phyloP scores from a whole-genome alignment of 1,140 invertebrate genomes.

The Batillaria attramentaria region DNA sequence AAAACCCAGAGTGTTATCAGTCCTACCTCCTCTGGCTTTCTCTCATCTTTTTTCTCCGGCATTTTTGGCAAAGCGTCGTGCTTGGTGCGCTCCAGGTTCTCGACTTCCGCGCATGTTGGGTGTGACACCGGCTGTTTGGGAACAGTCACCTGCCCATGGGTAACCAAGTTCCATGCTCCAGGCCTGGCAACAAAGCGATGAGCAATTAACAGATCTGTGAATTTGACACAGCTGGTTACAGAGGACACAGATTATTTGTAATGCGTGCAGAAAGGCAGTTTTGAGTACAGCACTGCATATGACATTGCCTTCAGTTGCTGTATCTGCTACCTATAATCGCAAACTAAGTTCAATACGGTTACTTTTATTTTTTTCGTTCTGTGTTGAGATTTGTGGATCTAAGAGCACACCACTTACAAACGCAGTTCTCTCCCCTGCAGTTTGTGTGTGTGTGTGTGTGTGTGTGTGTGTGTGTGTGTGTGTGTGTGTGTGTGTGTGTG shows the following conservation, averaged over 20 bases:
- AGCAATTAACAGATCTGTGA: not conserved
- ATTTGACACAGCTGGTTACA: not conserved
- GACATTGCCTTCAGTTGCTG: not conserved
- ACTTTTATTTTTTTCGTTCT: too few relatives aligned
- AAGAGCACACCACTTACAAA: too few relatives aligned
- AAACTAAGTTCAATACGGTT: too few relatives aligned
- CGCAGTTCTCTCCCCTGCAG: not conserved
- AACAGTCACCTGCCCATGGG: conserved; percentile 40
- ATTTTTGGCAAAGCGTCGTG: conserved; percentile 31
- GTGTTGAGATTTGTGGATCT: too few relatives aligned
- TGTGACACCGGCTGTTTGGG: conserved; percentile 32
- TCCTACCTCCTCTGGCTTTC: too few relatives aligned
- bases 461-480: not conserved
- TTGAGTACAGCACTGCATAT: not conserved
- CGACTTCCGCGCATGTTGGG: conserved; percentile 44
- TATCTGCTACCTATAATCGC: too few relatives aligned
- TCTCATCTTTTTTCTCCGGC: not conserved
- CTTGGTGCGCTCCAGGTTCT: conserved; percentile 40
- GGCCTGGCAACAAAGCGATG: conserved; percentile 38
- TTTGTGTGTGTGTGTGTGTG: not conserved
- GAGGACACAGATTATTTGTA: not conserved
- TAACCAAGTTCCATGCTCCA: conserved; percentile 54
- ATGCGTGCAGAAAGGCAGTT: not conserved
- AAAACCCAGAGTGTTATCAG: too few relatives aligned
- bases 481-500: not conserved